Conservation (phyloP, 2,888 invertebrate genomes). For the Deilephila porcellus region DNA sequence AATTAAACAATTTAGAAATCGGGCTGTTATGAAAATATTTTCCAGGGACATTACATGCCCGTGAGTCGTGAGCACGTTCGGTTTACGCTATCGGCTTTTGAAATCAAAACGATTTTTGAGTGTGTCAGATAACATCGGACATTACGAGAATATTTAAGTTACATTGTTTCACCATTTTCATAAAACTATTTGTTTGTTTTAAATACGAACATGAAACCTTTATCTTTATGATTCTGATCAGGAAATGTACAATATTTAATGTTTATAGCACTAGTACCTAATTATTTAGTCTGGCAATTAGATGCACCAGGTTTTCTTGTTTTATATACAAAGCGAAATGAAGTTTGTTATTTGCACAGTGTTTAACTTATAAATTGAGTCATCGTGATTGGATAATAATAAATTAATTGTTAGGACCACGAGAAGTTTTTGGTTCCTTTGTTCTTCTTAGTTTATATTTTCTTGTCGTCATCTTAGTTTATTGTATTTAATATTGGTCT, state of each 20-base stretch:
- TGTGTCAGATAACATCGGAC: not conserved
- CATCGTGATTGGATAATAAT: too few relatives aligned
- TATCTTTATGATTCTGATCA: not conserved
- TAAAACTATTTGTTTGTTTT: not conserved
- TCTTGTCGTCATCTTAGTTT: too few relatives aligned
- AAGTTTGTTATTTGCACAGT: too few relatives aligned
- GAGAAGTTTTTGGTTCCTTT: too few relatives aligned
- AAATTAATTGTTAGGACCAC: too few relatives aligned
- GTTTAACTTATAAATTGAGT: too few relatives aligned
- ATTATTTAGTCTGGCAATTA: too few relatives aligned
- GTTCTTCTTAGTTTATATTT: too few relatives aligned
- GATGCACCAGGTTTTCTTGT: too few relatives aligned
- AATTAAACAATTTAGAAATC: conserved; percentile 31
- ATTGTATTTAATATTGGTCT: too few relatives aligned
- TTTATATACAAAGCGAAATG: too few relatives aligned
- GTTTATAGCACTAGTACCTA: too few relatives aligned
- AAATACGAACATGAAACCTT: not conserved
- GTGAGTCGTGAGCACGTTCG: not conserved
- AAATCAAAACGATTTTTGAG: conserved; percentile 5
- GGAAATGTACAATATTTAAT: not conserved
- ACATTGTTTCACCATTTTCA: not conserved
- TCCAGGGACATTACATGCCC: conserved; percentile 25
- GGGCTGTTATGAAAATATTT: conserved; percentile 41
- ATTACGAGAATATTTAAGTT: not conserved
- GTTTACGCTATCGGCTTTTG: not conserved